Evolutionary conservation across 1,140 invertebrate species (phyloP), one percentile per base, ranked within the genome.

Genomic region (Leguminivora glycinivorella): DNA sequence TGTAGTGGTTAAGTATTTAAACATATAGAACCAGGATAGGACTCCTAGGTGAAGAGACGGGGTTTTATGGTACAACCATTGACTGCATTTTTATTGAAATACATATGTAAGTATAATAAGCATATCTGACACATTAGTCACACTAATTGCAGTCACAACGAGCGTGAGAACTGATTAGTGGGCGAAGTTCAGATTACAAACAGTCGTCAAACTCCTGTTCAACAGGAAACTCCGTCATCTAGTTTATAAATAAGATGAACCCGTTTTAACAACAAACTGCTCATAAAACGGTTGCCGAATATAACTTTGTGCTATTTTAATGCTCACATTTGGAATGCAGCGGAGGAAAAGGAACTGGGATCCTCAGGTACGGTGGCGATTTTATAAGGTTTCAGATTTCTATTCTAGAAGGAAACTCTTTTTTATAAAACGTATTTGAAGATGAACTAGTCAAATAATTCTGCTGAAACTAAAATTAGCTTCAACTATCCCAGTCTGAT

Each of bases 291-390:
- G 25, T 26, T 34, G 58, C 58, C 58, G 26, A 63, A 29, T 63
- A 29, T 63, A 63, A 63, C 58, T 26, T 29, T 63, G 26, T 63
- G 40, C 26, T 56, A 67, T 71, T 60, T 29, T 34, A 22, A 60
- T 63, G 56, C 68, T 63, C 47, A 29, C 26, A 68, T 52, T 78
- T 78, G 78, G 79, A 83, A 81, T 82, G 83, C 85, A 88, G 87
- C 87, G 19, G 72, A 77, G 19, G 85, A 89, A 75, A 79, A 79
- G 43, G 77, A 83, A 75, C 84, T 89, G 83, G 82, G 83, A 73
- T 78, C 80, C 70, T 70, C 82, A 87, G 87, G 86, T 89, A 84
- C 31, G 40, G 22, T 52, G 40, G 22, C 14, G 17, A 69, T 24
- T 70, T 66, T 10, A 38, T 7, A 38, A 38, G 26, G 5, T 29